phyloP scores from a whole-genome alignment of 2,113 vertebrate species.

The Myrmecobius fasciatus region DNA sequence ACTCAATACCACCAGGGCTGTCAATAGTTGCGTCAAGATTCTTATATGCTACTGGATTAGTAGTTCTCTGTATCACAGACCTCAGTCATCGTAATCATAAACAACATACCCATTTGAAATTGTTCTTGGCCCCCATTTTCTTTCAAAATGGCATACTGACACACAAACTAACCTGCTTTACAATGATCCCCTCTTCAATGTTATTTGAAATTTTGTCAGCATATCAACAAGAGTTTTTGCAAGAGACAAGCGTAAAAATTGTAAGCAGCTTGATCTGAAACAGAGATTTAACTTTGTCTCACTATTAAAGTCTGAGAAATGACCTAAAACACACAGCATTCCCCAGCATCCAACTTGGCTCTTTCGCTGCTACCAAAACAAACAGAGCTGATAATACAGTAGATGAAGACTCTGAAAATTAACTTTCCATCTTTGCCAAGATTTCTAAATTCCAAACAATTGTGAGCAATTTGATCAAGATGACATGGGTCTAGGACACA shows the following conservation, averaged over 20 bases:
- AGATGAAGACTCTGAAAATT: conserved; percentile 14
- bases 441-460: conserved; percentile 27
- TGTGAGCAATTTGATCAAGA: conserved; percentile 41
- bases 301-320: conserved; percentile 50
- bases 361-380: background rate
- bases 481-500: conserved; percentile 46
- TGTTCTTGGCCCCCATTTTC: conserved; percentile 28
- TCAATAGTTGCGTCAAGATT: background rate
- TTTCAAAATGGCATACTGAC: conserved; percentile 45
- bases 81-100: background rate
- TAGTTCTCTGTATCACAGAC: background rate
- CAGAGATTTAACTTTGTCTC: conserved; percentile 44
- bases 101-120: background rate
- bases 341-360: conserved; percentile 29
- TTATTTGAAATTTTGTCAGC: conserved; percentile 38
- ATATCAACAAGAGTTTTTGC: conserved; percentile 14
- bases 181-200: conserved; percentile 12
- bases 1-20: background rate
- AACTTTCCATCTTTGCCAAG: background rate
- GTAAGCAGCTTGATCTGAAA: conserved; percentile 19
- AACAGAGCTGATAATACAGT: conserved; percentile 20
- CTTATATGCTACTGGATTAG: background rate
- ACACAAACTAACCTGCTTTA: conserved; percentile 36
- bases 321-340: conserved; percentile 42
- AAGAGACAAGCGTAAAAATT: background rate